Evolutionary conservation across 2,113 vertebrate species (phyloP).

Genomic region (Perca fluviatilis): DNA sequence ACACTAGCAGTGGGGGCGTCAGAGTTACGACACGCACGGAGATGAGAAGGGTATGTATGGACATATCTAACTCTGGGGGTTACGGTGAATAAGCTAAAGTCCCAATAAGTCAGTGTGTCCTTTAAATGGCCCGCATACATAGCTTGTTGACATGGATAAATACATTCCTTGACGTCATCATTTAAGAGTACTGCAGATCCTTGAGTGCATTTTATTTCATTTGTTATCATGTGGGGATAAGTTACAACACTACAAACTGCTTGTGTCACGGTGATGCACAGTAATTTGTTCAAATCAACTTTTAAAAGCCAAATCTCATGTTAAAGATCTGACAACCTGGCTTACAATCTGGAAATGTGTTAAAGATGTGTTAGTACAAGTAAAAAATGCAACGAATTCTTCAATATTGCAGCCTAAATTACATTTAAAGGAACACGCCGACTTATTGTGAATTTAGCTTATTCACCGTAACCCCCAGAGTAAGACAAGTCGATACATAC

Average conservation of each 20-base stretch:
- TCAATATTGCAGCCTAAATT: constrained; percentile 21
- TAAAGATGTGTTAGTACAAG: not conserved
- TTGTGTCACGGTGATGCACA: not conserved
- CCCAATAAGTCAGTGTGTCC: no score
- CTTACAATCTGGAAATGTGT: constrained; percentile 3
- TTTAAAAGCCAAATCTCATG: not conserved
- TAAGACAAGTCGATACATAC: no score
- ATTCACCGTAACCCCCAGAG: no score
- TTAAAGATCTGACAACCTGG: not conserved
- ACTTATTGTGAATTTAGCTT: no score
- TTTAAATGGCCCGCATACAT: not conserved
- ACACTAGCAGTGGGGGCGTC: no score
- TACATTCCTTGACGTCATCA: not conserved
- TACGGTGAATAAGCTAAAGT: no score
- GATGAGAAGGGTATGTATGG: no score
- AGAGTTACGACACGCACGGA: no score
- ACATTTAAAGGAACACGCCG: no score
- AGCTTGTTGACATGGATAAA: not conserved
- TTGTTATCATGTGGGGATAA: not conserved
- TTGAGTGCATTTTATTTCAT: not conserved
- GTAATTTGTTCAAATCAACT: not conserved
- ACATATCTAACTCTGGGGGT: no score
- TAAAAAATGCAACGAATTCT: not conserved
- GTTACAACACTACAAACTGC: not conserved
- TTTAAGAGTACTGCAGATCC: not conserved